Conservation (phyloP, 2,797 vertebrate genomes). For the Enteromius radiatus region DNA sequence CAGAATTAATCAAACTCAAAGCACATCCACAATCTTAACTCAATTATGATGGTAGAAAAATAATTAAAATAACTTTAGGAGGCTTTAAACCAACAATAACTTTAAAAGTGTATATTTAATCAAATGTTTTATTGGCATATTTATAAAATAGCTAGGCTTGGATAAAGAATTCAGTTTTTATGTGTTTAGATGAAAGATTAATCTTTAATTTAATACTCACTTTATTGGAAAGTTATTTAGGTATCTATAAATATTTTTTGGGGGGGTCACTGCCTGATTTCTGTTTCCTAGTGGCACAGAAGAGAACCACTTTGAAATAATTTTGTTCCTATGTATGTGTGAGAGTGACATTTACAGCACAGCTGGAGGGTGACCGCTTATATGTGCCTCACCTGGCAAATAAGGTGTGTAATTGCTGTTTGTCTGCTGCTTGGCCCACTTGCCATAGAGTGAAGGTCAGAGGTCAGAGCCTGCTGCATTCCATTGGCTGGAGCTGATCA, state of each 20-base stretch:
- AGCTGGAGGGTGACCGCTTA: background rate
- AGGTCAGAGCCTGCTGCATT: background rate
- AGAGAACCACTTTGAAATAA: background rate
- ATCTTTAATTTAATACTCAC: background rate
- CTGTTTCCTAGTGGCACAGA: background rate
- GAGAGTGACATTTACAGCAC: conserved; percentile 29
- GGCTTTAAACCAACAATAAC: no score
- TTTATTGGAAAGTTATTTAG: background rate
- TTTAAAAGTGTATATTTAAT: background rate
- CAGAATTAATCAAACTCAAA: background rate
- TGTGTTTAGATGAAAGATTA: background rate
- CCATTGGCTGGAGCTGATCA: conserved; percentile 5
- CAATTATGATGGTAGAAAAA: no score
- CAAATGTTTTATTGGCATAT: background rate
- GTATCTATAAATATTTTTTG: background rate
- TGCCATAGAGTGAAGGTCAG: conserved; percentile 3
- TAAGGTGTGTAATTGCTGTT: conserved; percentile 12
- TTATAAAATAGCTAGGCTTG: background rate
- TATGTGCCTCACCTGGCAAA: conserved; percentile 8
- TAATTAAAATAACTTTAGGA: no score
- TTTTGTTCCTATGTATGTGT: background rate
- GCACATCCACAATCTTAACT: background rate
- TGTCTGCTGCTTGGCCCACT: conserved; percentile 13
- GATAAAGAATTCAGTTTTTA: background rate
- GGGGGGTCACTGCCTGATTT: background rate